Evolutionary conservation across 2,113 vertebrate genomes (phyloP).

Genomic region (Castor canadensis): DNA sequence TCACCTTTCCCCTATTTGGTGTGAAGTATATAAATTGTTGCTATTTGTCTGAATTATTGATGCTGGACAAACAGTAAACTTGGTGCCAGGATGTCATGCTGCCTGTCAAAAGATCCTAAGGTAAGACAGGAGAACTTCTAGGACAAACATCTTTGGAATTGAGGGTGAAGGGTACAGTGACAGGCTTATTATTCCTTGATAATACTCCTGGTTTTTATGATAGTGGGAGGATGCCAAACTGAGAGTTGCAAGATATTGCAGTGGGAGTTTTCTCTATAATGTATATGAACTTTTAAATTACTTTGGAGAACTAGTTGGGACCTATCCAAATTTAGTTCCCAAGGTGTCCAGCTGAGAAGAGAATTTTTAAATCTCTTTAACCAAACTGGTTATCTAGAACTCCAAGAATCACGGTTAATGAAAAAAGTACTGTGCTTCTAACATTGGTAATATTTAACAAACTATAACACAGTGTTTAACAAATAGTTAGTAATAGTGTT

Average conservation of each 20-base stretch:
- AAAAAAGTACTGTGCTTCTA: slow-evolving; percentile 25
- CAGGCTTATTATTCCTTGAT: slow-evolving; percentile 40
- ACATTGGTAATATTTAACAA: slow-evolving; percentile 46
- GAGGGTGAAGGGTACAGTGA: slow-evolving; percentile 18
- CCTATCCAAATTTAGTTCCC: slow-evolving; percentile 14
- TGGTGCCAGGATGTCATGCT: slow-evolving; percentile 74
- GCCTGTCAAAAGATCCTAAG: slow-evolving; percentile 65
- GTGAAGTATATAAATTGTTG: slow-evolving; percentile 69
- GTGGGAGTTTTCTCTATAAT: slow-evolving; percentile 16
- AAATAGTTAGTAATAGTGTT: slow-evolving; percentile 42
- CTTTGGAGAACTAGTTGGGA: neutral
- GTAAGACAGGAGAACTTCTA: slow-evolving; percentile 51
- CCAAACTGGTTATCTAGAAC: slow-evolving; percentile 23
- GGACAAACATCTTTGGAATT: slow-evolving; percentile 53
- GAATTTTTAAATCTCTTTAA: slow-evolving; percentile 42
- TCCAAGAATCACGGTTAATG: slow-evolving; percentile 30
- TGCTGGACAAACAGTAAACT: slow-evolving; percentile 77
- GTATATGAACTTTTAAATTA: slow-evolving; percentile 51
- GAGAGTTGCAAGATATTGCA: slow-evolving; percentile 38
- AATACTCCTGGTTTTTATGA: neutral
- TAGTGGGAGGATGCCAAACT: slow-evolving; percentile 35
- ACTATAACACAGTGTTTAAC: slow-evolving; percentile 52
- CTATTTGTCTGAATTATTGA: slow-evolving; percentile 81
- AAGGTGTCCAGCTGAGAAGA: slow-evolving; percentile 35
- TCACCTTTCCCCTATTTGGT: slow-evolving; percentile 41